Base-by-base conservation (phyloP, 2,797 vertebrate species). In the Pangasius krempfi region DNA sequence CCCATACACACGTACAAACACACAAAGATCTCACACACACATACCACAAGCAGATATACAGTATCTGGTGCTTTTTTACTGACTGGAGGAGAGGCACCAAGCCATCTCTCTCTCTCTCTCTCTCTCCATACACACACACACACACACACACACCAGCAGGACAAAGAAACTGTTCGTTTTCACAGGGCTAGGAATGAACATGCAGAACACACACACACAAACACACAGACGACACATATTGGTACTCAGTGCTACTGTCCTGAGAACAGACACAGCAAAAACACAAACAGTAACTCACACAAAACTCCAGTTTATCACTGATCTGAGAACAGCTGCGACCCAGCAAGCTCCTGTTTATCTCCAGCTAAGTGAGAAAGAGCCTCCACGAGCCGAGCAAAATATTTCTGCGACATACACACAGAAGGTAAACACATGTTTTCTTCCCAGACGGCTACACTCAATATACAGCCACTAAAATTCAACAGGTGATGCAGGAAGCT, bases 401-500 rank as follows among this genome's bases (percentile, higher is more conserved):
- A 56, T 79, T 84, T 84, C 62, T 33, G n/a, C 33, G 44, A 52
- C 62, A 50, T 7, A 64, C 79, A 76, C 54, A 37, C 54, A 89
- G 40, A 56, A 72, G 60, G 50, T 40, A 89, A 62, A 27, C 70
- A 87, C 58, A 25, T 25, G 50, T 27, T 80, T 84, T 56, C 27
- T 13, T 20, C 37, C 10, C 60, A 62, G 64, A 33, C 75, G 60
- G 54, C 40, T 85, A 73, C 87, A 60, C 25, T 27, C 40, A 27
- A 16, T 30, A 60, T 10, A 87, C 47, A 64, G 18, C 25, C n/a
- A 8, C 30, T 81, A 25, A 0, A 33, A 54, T 47, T 37, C 89
- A 73, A 68, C 91, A 91, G 86, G 89, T 89, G 73, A 88, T 80
- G 30, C 52, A 78, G 85, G 72, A n/a, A 47, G 14, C 44, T 25